Evolutionary conservation across 2,888 invertebrate species (phyloP).

Genomic region (Nomada ferruginata): DNA sequence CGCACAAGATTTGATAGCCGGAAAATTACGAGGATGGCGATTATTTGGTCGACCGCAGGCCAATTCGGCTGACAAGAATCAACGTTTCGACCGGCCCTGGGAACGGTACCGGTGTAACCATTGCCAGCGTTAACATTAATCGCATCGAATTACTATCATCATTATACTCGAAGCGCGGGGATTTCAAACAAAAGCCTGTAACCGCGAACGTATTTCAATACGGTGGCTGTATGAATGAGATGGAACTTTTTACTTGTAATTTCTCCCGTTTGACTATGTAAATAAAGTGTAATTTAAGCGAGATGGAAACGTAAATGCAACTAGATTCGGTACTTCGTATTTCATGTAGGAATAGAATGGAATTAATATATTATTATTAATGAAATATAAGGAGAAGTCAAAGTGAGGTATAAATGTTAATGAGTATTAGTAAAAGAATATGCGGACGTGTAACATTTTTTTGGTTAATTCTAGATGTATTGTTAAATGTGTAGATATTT

Average conservation of each 20-base stretch:
- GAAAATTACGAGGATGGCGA: slow-evolving; percentile 53
- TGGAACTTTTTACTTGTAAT: neutral
- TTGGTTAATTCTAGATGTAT: too few relatives aligned
- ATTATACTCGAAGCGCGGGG: slow-evolving; percentile 31
- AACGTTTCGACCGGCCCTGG: slow-evolving; percentile 42
- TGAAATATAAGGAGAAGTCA: too few relatives aligned
- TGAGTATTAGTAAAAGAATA: too few relatives aligned
- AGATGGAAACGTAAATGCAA: neutral
- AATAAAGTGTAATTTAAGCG: neutral
- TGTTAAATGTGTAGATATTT: too few relatives aligned
- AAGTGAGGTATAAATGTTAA: too few relatives aligned
- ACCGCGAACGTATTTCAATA: slow-evolving; percentile 45
- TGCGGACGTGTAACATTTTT: too few relatives aligned
- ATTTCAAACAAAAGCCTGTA: slow-evolving; percentile 33
- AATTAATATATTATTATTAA: too few relatives aligned
- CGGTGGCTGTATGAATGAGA: neutral
- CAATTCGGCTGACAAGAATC: slow-evolving; percentile 59
- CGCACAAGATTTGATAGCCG: slow-evolving; percentile 46
- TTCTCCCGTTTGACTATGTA: neutral
- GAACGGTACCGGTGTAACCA: slow-evolving; percentile 19
- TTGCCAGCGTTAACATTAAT: slow-evolving; percentile 52
- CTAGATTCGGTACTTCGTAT: too few relatives aligned
- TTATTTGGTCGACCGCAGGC: slow-evolving; percentile 59
- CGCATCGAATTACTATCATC: slow-evolving; percentile 56
- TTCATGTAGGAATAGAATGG: neutral